A percentile compares a stretch with the other conserved stretches of the same genome.
phyloP scores from a whole-genome alignment of 1,140 invertebrate genomes.

The Drosophila nebulosa region DNA sequence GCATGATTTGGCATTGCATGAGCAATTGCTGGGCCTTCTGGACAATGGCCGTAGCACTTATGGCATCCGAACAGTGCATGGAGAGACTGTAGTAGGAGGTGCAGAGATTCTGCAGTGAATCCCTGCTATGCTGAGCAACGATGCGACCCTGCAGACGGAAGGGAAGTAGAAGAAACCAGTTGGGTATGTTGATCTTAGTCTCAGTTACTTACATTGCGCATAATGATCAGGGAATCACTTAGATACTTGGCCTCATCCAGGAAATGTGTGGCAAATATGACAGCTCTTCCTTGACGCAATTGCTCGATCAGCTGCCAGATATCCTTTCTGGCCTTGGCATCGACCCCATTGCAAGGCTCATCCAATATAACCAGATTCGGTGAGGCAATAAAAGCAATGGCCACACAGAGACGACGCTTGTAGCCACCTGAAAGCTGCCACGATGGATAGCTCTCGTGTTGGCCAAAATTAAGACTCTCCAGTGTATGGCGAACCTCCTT shows the following conservation, averaged over 20 bases:
- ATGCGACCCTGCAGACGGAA: constrained; percentile 62
- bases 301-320: constrained; percentile 89
- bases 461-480: constrained; percentile 83
- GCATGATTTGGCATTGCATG: constrained; percentile 28
- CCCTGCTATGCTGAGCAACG: constrained; percentile 72
- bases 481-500: constrained; percentile 82
- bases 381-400: constrained; percentile 86
- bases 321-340: constrained; percentile 87
- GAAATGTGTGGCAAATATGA: constrained; percentile 88
- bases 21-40: constrained; percentile 38
- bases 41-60: constrained; percentile 15
- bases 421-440: constrained; percentile 85
- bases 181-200: background rate
- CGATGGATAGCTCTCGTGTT: constrained; percentile 82
- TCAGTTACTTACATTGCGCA: constrained; percentile 82
- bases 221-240: constrained; percentile 85
- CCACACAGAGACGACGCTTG: constrained; percentile 84
- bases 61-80: constrained; percentile 50
- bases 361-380: constrained; percentile 90
- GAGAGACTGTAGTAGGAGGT: constrained; percentile 59
- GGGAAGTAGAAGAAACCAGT: background rate
- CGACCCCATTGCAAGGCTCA: constrained; percentile 91
- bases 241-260: constrained; percentile 86
- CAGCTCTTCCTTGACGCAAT: constrained; percentile 85
- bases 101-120: constrained; percentile 62